phyloP scores from a whole-genome alignment of 2,888 invertebrate genomes.

The Eupithecia pulchellata region DNA sequence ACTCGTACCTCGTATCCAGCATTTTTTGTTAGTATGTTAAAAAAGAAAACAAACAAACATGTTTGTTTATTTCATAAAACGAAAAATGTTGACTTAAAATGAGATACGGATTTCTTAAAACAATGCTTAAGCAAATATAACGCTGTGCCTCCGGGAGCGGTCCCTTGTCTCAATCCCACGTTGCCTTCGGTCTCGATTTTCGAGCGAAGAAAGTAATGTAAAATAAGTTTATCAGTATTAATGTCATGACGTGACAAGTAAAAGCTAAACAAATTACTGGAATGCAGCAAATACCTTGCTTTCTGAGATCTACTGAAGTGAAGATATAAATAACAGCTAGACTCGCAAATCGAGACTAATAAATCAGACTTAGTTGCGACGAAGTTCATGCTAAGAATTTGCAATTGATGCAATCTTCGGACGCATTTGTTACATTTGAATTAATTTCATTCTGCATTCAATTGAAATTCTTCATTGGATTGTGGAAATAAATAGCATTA shows the following conservation, averaged over 20 bases:
- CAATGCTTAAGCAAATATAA: no score
- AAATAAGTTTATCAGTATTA: neutral
- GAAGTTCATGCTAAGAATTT: constrained; percentile 1
- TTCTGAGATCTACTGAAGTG: neutral
- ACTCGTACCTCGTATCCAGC: no score
- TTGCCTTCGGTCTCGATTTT: no score
- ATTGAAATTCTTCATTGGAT: no score
- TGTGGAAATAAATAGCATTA: neutral
- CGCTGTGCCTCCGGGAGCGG: no score
- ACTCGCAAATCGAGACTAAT: neutral
- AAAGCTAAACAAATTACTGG: neutral
- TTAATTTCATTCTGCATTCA: neutral
- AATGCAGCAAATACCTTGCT: neutral
- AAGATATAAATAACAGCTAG: constrained; percentile 4
- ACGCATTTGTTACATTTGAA: neutral
- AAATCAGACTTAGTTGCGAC: neutral
- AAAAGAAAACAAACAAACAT: no score
- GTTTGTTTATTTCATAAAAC: no score
- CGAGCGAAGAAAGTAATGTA: neutral
- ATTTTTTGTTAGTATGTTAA: no score
- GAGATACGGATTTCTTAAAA: no score
- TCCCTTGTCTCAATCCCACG: no score
- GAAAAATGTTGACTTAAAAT: no score
- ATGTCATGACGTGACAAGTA: neutral
- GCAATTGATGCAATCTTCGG: neutral